These are phyloP conservation scores for Dromococcyx pavoninus DNA, from an alignment of 2,797 vertebrate species.

Conservation along the genomic window DNA sequence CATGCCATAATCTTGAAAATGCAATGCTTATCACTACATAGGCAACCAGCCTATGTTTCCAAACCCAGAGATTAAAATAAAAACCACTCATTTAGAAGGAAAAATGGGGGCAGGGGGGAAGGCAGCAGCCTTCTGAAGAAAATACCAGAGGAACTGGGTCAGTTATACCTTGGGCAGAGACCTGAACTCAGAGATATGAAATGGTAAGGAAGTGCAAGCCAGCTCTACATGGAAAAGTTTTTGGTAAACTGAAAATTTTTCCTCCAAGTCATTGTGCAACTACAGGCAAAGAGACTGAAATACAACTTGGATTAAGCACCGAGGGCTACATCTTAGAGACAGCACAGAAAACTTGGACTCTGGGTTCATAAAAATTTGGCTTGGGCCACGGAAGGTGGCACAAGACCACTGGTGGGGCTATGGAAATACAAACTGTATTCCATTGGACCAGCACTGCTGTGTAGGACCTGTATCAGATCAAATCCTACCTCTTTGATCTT, in stretches of 20 bases:
- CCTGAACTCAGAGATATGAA: neutral
- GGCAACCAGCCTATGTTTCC: neutral
- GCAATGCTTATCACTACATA: neutral
- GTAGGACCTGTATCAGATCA: neutral
- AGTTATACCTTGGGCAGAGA: neutral
- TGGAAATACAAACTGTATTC: fast-evolving
- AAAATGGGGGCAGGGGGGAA: neutral
- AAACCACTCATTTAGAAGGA: neutral
- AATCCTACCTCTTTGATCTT: neutral
- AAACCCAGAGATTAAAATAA: neutral
- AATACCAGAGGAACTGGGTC: neutral
- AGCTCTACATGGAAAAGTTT: neutral
- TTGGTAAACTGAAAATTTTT: neutral
- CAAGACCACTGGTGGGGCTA: neutral
- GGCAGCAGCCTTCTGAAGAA: neutral
- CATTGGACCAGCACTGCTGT: neutral
- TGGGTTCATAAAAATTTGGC: neutral
- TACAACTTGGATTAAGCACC: fast-evolving
- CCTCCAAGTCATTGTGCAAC: neutral
- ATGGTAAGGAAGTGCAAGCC: neutral
- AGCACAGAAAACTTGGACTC: neutral
- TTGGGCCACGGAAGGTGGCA: neutral
- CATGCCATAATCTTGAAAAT: neutral
- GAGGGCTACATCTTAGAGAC: fast-evolving
- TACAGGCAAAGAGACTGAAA: neutral